Evolutionary conservation across 2,888 invertebrate genomes (phyloP).

Genomic region (Archips crataeganus): DNA sequence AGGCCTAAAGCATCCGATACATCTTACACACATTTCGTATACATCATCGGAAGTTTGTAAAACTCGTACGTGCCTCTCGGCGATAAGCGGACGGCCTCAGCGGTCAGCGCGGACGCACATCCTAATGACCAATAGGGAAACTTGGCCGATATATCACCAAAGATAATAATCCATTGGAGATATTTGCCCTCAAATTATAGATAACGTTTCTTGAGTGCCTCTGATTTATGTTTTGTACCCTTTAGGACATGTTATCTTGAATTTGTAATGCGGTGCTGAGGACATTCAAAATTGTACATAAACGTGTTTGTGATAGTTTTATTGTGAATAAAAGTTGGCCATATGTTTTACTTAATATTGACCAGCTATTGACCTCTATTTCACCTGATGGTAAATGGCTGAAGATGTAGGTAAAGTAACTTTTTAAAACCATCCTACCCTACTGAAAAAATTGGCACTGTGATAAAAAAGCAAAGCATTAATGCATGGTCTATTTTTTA

Average conservation of each 20-base stretch:
- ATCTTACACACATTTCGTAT: slow-evolving; percentile 5
- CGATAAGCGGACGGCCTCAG: slow-evolving; percentile 17
- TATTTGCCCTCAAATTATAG: slow-evolving; percentile 42
- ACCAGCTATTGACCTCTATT: too few species aligned
- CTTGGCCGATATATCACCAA: slow-evolving; percentile 46
- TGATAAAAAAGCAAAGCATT: too few species aligned
- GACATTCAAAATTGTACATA: neutral
- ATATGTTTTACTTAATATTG: too few species aligned
- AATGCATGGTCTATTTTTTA: too few species aligned
- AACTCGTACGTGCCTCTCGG: slow-evolving; percentile 17
- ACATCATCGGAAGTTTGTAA: slow-evolving; percentile 17
- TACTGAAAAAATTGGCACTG: too few species aligned
- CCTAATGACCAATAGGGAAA: slow-evolving; percentile 47
- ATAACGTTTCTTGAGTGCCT: slow-evolving; percentile 39
- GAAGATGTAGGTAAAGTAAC: too few species aligned
- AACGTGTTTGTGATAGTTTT: neutral
- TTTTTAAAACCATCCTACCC: too few species aligned
- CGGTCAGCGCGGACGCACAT: slow-evolving; percentile 42
- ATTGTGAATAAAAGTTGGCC: too few species aligned
- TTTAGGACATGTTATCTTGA: slow-evolving; percentile 37
- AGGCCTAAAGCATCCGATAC: neutral
- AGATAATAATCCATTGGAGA: slow-evolving; percentile 43
- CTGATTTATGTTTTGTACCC: slow-evolving; percentile 37
- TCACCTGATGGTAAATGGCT: too few species aligned
- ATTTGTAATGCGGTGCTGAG: neutral